Base-by-base conservation (phyloP, 2,888 invertebrate genomes). In the Epinotia bilunana region DNA sequence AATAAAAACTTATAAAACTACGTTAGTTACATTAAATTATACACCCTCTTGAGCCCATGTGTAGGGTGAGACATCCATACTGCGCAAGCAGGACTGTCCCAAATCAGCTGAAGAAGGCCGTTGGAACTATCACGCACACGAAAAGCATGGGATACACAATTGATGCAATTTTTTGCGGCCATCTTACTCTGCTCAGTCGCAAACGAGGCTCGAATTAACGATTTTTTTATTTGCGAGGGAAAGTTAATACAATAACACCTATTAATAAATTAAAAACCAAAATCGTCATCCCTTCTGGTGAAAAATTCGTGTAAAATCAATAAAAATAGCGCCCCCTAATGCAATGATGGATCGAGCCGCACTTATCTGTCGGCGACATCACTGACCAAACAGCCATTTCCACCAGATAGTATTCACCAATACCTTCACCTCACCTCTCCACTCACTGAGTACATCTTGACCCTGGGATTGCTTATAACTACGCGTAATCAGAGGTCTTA, bases 341-440 rank as follows among this genome's bases (percentile, higher is more conserved):
- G 86, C 89, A 89, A 87, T 92, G 92, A 92, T 91, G 89, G 91
- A 92, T 92, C 83, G 87, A 79, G 78, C 78, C 77, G 77, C 86
- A 87, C 88, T 90, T 92, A 92, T 91, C 92, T 90, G 83, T 80
- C 80, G 81, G 85, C 84, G 89, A 90, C 91, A 91, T 92, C 90
- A 84, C 85, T 87, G 86, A 83, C 86, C 81, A 82, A 84, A 85
- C 81, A 82, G 80, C 81, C 81, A 82, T 81, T 82, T 79, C 69
- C 80, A 80, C 79, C 80, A 78, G 80, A 4, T 53, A n/a, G 39
- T 53, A 53, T 53, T 53, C 53, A 53, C 53, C 16, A n/a, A 53
- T 6, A n/a, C 6, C n/a, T 6, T 7, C 53, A 53, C 53, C n/a
- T n/a, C 53, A 53, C 53, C 53, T 6, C 7, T n/a, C n/a, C 13